Percentiles rank a stretch among this genome's conserved stretches.
Conservation (phyloP, 2,113 vertebrate genomes). For the Procavia capensis region DNA sequence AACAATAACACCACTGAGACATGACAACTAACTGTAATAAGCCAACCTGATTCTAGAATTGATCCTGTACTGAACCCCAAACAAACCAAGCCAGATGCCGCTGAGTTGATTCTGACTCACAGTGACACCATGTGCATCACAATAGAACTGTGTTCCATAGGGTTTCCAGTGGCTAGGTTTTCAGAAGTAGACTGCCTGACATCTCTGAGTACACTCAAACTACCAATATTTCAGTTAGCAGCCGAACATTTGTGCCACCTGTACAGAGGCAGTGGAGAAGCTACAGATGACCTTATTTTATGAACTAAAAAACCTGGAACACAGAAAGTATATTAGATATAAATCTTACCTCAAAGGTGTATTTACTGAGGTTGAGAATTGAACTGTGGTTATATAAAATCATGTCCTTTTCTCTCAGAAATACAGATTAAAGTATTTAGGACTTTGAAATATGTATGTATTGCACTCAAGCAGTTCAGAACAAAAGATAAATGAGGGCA, state of each 20-base stretch:
- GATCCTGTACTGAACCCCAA: neutral
- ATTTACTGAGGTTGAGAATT: neutral
- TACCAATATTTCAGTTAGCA: neutral
- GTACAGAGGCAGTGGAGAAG: neutral
- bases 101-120: too few relatives aligned
- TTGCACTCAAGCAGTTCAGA: neutral
- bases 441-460: neutral
- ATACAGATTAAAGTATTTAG: neutral
- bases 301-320: neutral
- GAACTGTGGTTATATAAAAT: neutral
- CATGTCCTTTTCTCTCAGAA: neutral
- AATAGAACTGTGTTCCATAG: too few relatives aligned
- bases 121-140: too few relatives aligned
- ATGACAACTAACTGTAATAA: neutral
- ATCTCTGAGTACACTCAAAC: neutral
- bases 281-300: accelerated
- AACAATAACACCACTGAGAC: neutral
- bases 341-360: accelerated
- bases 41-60: too few relatives aligned
- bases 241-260: neutral
- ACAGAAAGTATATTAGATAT: neutral
- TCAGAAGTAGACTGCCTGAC: too few relatives aligned
- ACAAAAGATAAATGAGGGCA: neutral
- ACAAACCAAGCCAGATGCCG: too few relatives aligned
- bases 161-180: too few relatives aligned